phyloP scores from a whole-genome alignment of 2,888 invertebrate genomes.

The Andrena minutula region DNA sequence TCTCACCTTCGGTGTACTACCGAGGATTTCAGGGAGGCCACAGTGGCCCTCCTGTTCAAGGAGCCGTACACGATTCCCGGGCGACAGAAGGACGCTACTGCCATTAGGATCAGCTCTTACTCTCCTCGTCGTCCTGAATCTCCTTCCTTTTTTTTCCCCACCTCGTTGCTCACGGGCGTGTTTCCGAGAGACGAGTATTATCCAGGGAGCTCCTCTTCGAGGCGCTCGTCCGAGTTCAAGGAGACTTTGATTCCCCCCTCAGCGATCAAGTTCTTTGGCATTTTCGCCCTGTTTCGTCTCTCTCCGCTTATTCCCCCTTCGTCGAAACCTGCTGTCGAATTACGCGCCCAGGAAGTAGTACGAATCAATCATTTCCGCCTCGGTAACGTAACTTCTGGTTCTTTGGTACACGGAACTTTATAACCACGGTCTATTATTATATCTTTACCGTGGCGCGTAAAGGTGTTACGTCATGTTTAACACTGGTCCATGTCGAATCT shows the following conservation, averaged over 20 bases:
- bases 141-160: slow-evolving; percentile 37
- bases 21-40: slow-evolving; percentile 78
- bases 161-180: slow-evolving; percentile 37
- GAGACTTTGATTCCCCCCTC: slow-evolving; percentile 39
- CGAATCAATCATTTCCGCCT: neutral
- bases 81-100: slow-evolving; percentile 78
- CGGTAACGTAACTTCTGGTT: neutral
- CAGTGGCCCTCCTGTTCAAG: slow-evolving; percentile 69
- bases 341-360: slow-evolving; percentile 5
- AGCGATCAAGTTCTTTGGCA: slow-evolving; percentile 25
- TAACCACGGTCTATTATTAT: no score
- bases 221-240: slow-evolving; percentile 31
- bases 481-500: neutral
- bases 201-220: slow-evolving; percentile 28
- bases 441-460: no score
- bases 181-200: slow-evolving; percentile 50
- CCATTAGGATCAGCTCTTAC: slow-evolving; percentile 77
- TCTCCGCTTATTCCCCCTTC: neutral
- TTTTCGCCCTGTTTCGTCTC: slow-evolving; percentile 5
- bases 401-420: neutral
- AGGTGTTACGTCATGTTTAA: no score
- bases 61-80: slow-evolving; percentile 72
- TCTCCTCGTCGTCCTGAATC: slow-evolving; percentile 38
- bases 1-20: slow-evolving; percentile 78
- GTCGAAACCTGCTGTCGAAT: slow-evolving; percentile 12